Evolutionary conservation across 2,888 invertebrate species (phyloP).

Genomic region (Euspilapteryx auroguttella): DNA sequence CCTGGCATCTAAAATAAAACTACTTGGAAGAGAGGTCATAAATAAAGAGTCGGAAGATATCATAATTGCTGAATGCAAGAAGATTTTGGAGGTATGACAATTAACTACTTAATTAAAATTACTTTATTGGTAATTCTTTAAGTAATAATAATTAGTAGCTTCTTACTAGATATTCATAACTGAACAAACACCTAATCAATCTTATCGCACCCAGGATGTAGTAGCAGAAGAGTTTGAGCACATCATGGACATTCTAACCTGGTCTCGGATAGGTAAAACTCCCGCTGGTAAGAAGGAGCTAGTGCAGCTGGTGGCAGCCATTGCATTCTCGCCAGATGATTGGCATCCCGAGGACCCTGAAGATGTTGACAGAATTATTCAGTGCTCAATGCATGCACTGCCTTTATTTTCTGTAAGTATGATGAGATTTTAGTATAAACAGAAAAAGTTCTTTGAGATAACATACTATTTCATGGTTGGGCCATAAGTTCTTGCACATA

Average conservation of each 20-base stretch:
- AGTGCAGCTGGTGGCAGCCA: slow-evolving; percentile 81
- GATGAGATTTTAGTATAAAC: too few relatives aligned
- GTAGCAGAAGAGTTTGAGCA: slow-evolving; percentile 90
- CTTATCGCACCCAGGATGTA: slow-evolving; percentile 70
- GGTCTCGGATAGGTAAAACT: slow-evolving; percentile 80
- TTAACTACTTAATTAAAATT: too few relatives aligned
- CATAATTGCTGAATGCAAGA: slow-evolving; percentile 82
- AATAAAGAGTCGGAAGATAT: slow-evolving; percentile 85
- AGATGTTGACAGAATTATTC: slow-evolving; percentile 75
- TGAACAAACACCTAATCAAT: background rate
- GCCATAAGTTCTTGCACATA: too few relatives aligned
- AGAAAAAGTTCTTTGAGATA: too few relatives aligned
- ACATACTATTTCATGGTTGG: too few relatives aligned
- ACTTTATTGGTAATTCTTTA: too few relatives aligned
- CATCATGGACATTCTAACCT: slow-evolving; percentile 82
- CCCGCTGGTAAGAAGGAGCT: slow-evolving; percentile 85
- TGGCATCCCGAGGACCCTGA: slow-evolving; percentile 76
- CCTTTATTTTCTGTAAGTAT: slow-evolving; percentile 85
- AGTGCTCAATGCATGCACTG: slow-evolving; percentile 83
- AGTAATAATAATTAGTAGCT: too few relatives aligned
- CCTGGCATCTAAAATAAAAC: slow-evolving; percentile 79
- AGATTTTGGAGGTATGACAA: slow-evolving; percentile 70
- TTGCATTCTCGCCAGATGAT: slow-evolving; percentile 69
- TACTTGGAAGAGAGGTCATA: slow-evolving; percentile 74
- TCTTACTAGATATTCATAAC: background rate